Evolutionary conservation across 2,888 invertebrate species (phyloP).

Genomic region (Mamestra brassicae): DNA sequence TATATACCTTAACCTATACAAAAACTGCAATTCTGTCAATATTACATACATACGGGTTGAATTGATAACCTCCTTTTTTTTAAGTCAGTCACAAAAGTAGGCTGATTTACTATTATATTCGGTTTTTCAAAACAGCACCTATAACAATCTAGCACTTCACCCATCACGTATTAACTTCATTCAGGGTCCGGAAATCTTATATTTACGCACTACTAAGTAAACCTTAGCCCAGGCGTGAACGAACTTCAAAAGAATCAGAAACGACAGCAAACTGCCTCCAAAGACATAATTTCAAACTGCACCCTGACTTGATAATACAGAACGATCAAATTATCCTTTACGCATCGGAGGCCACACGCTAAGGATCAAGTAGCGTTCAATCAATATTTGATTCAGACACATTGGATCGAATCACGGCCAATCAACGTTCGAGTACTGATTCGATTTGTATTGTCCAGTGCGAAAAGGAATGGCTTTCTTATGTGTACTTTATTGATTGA

Average conservation of each 20-base stretch:
- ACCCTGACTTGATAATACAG: not conserved
- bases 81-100: too few relatives aligned
- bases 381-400: conserved; percentile 37
- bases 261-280: not conserved
- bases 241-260: not conserved
- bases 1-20: too few relatives aligned
- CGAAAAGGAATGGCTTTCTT: conserved; percentile 3
- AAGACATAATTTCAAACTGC: not conserved
- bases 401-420: conserved; percentile 41
- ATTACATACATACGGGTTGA: too few relatives aligned
- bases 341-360: conserved; percentile 9
- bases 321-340: conserved; percentile 26
- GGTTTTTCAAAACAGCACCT: too few relatives aligned
- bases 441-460: conserved; percentile 32
- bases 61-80: too few relatives aligned
- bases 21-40: too few relatives aligned
- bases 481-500: not conserved
- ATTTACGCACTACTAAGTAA: too few relatives aligned
- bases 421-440: conserved; percentile 40
- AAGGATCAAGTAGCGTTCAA: conserved; percentile 44
- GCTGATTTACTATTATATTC: too few relatives aligned
- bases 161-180: too few relatives aligned
- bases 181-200: too few relatives aligned
- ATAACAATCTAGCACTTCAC: too few relatives aligned
- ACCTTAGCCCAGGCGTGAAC: too few relatives aligned